Evolutionary conservation across 2,888 invertebrate species (phyloP), one percentile per base, ranked within the genome.

Genomic region (Gasteruption jaculator): DNA sequence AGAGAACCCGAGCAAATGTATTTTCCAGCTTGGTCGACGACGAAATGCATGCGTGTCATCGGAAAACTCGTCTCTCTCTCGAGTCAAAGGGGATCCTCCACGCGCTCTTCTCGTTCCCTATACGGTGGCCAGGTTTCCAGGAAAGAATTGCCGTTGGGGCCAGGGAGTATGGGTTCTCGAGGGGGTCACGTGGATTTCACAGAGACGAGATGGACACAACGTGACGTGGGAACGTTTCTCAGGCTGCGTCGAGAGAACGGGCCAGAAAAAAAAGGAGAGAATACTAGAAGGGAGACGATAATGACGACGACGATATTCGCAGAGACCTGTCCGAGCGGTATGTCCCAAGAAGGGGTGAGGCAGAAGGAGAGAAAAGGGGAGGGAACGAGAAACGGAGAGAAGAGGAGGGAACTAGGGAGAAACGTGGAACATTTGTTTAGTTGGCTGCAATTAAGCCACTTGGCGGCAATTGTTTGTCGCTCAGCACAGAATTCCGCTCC

Each of bases 381-480:
- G 45, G 36, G 39, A 41, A 34, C 31, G 26, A 44, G 36, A 35
- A 29, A 40, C n/a, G 37, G 41, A 43, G 46, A 43, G 41, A 43
- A 50, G 42, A 45, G 29, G 41, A 29, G 22, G 32, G 27, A 37
- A 31, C 18, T 48, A 50, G 51, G 44, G 50, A 56, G 58, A 50
- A 56, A 55, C 56, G 57, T 58, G 57, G 59, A 60, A 61, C 65
- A 62, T 70, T 69, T 71, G 70, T 70, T 71, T 70, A 69, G 70
- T 69, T 69, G 65, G 65, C 63, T 62, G 66, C 68, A 71, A 71
- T 71, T 70, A 70, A 70, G 70, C 70, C 70, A 71, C 70, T 71
- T 71, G 70, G 64, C 67, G 64, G 67, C 69, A 70, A 70, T 71
- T 71, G 70, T 70, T 71, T 70, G 70, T 68, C 69, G 68, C 69